phyloP scores from a whole-genome alignment of 2,888 invertebrate species.

The Leptinotarsa rubiginosa region DNA sequence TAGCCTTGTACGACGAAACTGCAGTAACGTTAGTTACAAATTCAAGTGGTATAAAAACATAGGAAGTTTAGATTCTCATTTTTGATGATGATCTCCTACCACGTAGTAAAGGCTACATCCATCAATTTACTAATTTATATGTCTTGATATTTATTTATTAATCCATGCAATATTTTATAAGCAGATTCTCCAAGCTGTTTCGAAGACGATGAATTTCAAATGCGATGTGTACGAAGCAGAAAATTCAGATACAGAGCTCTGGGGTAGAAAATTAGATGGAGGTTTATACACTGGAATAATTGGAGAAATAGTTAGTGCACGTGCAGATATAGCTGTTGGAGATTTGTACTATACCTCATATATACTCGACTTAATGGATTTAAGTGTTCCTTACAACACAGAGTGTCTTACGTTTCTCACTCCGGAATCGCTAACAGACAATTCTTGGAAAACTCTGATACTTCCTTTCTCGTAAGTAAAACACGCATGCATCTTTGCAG shows the following conservation, averaged over 20 bases:
- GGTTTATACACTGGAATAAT: slow-evolving; percentile 79
- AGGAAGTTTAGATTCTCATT: too few species aligned
- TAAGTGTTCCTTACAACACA: slow-evolving; percentile 82
- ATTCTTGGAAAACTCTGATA: slow-evolving; percentile 86
- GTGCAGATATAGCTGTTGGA: slow-evolving; percentile 80
- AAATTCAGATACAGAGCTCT: slow-evolving; percentile 73
- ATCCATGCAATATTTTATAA: too few species aligned
- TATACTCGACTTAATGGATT: slow-evolving; percentile 76
- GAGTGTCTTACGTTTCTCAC: slow-evolving; percentile 88
- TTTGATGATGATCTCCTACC: too few species aligned
- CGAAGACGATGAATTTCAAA: slow-evolving; percentile 78
- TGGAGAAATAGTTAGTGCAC: slow-evolving; percentile 77
- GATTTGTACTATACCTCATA: slow-evolving; percentile 81
- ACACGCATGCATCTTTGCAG: not conserved
- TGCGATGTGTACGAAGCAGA: slow-evolving; percentile 75
- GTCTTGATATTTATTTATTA: not conserved
- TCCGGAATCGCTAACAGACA: slow-evolving; percentile 83
- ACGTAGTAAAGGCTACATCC: too few species aligned
- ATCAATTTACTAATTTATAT: not conserved
- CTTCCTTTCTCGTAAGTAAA: slow-evolving; percentile 78
- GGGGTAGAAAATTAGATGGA: slow-evolving; percentile 76
- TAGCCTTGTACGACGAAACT: too few species aligned
- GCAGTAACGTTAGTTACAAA: too few species aligned
- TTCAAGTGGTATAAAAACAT: too few species aligned
- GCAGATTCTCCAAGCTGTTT: slow-evolving; percentile 76